Conservation (phyloP, 2,113 vertebrate genomes). For the Trogon surrucura region DNA sequence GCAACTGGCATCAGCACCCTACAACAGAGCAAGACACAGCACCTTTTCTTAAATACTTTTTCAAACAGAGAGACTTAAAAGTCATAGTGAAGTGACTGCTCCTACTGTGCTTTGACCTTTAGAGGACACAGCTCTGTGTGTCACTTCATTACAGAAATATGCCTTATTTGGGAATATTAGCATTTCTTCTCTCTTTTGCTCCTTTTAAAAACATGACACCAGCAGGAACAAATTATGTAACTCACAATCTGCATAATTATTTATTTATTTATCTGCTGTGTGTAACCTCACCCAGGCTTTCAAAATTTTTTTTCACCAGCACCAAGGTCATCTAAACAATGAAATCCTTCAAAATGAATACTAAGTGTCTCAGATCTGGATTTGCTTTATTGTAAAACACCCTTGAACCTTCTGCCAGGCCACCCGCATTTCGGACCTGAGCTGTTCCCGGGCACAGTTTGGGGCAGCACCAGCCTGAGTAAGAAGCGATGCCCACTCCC, state of each 20-base stretch:
- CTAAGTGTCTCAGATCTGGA: not conserved
- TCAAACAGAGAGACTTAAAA: not conserved
- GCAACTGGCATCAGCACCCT: not conserved
- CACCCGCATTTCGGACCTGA: accelerated
- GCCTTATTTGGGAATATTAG: not conserved
- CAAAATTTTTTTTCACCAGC: not conserved
- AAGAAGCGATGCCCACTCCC: not conserved
- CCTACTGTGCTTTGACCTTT: not conserved
- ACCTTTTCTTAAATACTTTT: not conserved
- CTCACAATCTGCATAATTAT: not conserved
- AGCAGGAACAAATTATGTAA: slow-evolving; percentile 9
- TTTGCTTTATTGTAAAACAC: not conserved
- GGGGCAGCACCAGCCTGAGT: not conserved
- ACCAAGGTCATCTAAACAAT: not conserved
- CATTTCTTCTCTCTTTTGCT: not conserved
- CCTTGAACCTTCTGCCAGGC: not conserved
- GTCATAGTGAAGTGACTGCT: not conserved
- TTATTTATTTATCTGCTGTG: not conserved
- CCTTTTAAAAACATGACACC: not conserved
- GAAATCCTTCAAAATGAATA: not conserved
- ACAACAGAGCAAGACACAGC: not conserved
- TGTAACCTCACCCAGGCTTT: not conserved
- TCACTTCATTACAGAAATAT: not conserved
- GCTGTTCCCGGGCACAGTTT: not conserved
- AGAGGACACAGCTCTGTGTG: not conserved